Percentiles rank a stretch among this genome's conserved stretches.
Evolutionary conservation across 2,797 vertebrate genomes (phyloP).

Genomic region (Hydrolagus colliei): DNA sequence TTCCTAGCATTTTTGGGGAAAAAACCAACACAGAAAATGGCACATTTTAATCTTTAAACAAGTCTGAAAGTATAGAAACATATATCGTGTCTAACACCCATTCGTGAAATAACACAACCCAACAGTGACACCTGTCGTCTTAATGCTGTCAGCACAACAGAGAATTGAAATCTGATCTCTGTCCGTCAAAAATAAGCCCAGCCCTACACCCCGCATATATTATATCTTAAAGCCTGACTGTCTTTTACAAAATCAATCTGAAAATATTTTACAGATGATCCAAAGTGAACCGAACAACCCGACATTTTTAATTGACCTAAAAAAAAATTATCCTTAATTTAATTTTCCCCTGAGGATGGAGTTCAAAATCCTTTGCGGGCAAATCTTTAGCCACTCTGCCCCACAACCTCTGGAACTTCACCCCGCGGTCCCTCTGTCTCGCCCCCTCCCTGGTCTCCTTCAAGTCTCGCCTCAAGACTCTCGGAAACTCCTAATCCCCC

Average conservation of each 20-base stretch:
- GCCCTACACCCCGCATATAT: neutral
- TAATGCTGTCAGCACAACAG: neutral
- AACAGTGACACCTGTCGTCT: constrained; percentile 7
- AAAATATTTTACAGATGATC: neutral
- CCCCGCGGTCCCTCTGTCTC: no score
- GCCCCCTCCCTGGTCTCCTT: no score
- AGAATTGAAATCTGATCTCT: neutral
- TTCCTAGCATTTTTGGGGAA: no score
- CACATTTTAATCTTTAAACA: neutral
- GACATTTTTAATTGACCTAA: neutral
- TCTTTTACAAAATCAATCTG: neutral
- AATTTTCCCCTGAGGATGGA: no score
- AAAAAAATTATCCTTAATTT: no score
- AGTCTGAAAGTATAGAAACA: neutral
- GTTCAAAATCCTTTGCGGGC: no score
- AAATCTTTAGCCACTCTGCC: constrained; percentile 3
- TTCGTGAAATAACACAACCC: neutral
- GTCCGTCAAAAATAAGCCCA: neutral
- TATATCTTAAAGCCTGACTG: constrained; percentile 28
- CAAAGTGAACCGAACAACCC: neutral
- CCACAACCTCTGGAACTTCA: no score
- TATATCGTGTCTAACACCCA: neutral
- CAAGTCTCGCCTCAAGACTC: no score
- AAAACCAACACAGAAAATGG: neutral
- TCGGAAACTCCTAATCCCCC: no score